Percentiles rank a stretch among this genome's conserved stretches.
These are phyloP conservation scores for Entelurus aequoreus DNA, from an alignment of 2,113 vertebrate species.

Conservation along the genomic window DNA sequence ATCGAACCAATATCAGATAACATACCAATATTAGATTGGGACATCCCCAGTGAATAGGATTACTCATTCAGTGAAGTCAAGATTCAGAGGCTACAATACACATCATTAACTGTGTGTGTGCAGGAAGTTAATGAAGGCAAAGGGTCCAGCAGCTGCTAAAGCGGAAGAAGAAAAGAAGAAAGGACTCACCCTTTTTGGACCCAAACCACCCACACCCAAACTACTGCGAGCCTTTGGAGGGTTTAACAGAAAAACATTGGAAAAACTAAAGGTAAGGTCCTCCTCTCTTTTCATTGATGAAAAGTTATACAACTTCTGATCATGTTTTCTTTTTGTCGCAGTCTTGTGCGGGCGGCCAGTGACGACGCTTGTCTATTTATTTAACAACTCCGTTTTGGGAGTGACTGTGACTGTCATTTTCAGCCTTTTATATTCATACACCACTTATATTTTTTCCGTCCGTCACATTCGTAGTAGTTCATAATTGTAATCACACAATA, in stretches of 20 bases:
- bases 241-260: conserved; percentile 39
- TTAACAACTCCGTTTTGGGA: conserved; percentile 46
- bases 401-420: conserved; percentile 16
- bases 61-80: too few relatives aligned
- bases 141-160: conserved; percentile 67
- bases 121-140: conserved; percentile 82
- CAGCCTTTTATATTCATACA: conserved; percentile 19
- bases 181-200: conserved; percentile 70
- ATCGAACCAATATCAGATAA: too few relatives aligned
- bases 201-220: conserved; percentile 79
- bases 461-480: background rate
- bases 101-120: conserved; percentile 3
- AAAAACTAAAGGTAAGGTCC: conserved; percentile 56
- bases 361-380: background rate
- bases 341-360: background rate
- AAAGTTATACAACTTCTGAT: background rate
- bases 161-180: conserved; percentile 62
- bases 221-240: conserved; percentile 71
- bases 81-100: too few relatives aligned
- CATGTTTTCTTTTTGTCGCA: conserved; percentile 1
- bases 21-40: too few relatives aligned
- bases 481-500: background rate
- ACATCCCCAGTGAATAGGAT: too few relatives aligned
- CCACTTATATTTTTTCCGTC: background rate
- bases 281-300: background rate